Percentiles rank a stretch among this genome's conserved stretches.
Conservation (phyloP, 2,888 invertebrate species). For the Euspilapteryx auroguttella region DNA sequence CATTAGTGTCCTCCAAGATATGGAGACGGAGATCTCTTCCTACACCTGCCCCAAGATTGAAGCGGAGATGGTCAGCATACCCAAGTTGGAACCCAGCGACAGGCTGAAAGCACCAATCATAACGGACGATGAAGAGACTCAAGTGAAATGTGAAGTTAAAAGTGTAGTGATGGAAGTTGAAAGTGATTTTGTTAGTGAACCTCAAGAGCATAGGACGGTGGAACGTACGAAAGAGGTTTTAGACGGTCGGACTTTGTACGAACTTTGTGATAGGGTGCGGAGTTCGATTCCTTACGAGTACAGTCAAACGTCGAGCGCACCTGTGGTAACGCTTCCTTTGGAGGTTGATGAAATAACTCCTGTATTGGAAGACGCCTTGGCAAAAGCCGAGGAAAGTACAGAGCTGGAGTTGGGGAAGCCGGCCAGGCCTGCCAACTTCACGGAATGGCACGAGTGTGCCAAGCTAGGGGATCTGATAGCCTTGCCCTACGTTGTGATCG, state of each 20-base stretch:
- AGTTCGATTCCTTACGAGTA: slow-evolving; percentile 22
- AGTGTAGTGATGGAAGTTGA: slow-evolving; percentile 9
- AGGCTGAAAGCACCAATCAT: slow-evolving; percentile 31
- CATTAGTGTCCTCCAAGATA: background rate
- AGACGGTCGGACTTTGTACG: slow-evolving; percentile 24
- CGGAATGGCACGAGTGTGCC: slow-evolving; percentile 91
- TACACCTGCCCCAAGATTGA: slow-evolving; percentile 9
- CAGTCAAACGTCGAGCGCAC: slow-evolving; percentile 20
- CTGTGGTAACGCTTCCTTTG: slow-evolving; percentile 17
- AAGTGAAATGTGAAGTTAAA: slow-evolving; percentile 9
- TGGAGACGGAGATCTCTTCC: slow-evolving; percentile 6
- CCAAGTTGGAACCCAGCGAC: slow-evolving; percentile 27
- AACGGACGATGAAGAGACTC: slow-evolving; percentile 15
- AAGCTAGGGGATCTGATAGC: slow-evolving; percentile 84
- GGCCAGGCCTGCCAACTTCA: slow-evolving; percentile 59
- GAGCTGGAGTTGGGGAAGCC: slow-evolving; percentile 23
- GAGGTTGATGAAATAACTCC: slow-evolving; percentile 8
- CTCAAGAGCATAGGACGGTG: slow-evolving; percentile 35
- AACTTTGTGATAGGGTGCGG: slow-evolving; percentile 15
- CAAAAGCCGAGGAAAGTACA: slow-evolving; percentile 6
- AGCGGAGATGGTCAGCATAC: slow-evolving; percentile 16
- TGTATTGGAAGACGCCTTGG: slow-evolving; percentile 11
- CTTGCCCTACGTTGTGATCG: slow-evolving; percentile 96
- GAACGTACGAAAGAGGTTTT: slow-evolving; percentile 37
- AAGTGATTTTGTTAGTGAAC: slow-evolving; percentile 15